Conservation (phyloP, 53 echinoderm and acorn worm species). For the Henricia sp. region DNA sequence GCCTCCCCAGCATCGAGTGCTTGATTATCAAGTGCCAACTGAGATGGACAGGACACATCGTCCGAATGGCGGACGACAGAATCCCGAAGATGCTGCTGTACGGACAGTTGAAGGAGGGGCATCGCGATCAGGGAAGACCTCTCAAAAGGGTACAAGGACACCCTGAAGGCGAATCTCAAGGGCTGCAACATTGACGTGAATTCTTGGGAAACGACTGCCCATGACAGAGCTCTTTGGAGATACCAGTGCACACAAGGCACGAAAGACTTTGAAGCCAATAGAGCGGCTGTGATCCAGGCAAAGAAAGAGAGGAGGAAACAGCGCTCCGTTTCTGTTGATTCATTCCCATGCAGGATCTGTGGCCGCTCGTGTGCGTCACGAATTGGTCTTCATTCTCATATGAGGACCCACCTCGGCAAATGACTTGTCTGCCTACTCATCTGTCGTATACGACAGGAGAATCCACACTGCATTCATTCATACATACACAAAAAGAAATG, state of each 20-base stretch:
- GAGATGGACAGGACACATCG: conserved; percentile 22
- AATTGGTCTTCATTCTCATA: conserved; percentile 17
- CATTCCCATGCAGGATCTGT: neutral
- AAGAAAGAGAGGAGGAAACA: conserved; percentile 2
- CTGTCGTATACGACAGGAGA: too few species aligned
- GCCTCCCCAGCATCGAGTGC: conserved; percentile 49
- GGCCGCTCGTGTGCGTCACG: conserved; percentile 7
- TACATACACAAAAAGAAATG: too few species aligned
- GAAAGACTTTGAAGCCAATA: neutral
- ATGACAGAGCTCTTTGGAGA: conserved; percentile 28
- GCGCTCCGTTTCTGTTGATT: neutral
- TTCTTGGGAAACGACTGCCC: conserved; percentile 13
- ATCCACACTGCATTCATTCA: too few species aligned
- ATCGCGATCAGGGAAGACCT: conserved; percentile 20
- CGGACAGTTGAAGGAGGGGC: conserved; percentile 16
- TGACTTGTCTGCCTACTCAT: conserved; percentile 22
- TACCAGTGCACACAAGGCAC: neutral
- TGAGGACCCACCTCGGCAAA: conserved; percentile 11
- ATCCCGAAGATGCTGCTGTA: conserved; percentile 47
- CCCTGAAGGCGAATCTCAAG: conserved; percentile 31
- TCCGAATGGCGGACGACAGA: conserved; percentile 7
- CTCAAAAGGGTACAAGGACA: conserved; percentile 1
- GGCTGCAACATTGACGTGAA: neutral
- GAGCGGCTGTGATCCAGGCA: neutral
- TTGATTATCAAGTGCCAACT: conserved; percentile 29